Percentiles rank a stretch among this genome's conserved stretches.
Conservation (phyloP, 2,888 invertebrate genomes). For the Galeruca laticollis region DNA sequence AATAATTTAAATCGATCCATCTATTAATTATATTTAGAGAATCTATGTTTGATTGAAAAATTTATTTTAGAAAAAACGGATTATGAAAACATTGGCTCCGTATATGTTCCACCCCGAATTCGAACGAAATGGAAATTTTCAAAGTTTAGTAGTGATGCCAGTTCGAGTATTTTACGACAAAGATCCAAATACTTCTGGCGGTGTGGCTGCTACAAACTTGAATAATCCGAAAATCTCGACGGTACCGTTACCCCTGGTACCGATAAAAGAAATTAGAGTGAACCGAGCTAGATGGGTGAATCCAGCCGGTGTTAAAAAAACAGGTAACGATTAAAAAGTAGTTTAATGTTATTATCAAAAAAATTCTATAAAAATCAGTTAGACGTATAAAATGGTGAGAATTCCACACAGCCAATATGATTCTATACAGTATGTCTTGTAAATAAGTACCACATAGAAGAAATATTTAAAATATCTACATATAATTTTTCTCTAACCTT, state of each 20-base stretch:
- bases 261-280: conserved; percentile 46
- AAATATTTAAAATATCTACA: too few species aligned
- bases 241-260: conserved; percentile 30
- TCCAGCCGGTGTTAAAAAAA: neutral
- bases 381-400: too few species aligned
- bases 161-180: conserved; percentile 56
- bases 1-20: too few species aligned
- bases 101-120: conserved; percentile 44
- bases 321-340: neutral
- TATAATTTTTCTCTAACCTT: too few species aligned
- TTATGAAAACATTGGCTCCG: conserved; percentile 40
- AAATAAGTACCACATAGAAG: too few species aligned
- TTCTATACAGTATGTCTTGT: too few species aligned
- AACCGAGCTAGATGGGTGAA: conserved; percentile 45
- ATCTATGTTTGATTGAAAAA: too few species aligned
- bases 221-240: neutral
- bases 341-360: too few species aligned
- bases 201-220: neutral
- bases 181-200: conserved; percentile 21
- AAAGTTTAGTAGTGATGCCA: conserved; percentile 54
- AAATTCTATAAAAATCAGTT: too few species aligned
- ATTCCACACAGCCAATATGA: too few species aligned
- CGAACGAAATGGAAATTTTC: conserved; percentile 28
- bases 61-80: conserved; percentile 3
- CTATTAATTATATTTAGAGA: too few species aligned